Evolutionary conservation across 2,797 vertebrate species (phyloP).

Genomic region (Sitta carolinensis): DNA sequence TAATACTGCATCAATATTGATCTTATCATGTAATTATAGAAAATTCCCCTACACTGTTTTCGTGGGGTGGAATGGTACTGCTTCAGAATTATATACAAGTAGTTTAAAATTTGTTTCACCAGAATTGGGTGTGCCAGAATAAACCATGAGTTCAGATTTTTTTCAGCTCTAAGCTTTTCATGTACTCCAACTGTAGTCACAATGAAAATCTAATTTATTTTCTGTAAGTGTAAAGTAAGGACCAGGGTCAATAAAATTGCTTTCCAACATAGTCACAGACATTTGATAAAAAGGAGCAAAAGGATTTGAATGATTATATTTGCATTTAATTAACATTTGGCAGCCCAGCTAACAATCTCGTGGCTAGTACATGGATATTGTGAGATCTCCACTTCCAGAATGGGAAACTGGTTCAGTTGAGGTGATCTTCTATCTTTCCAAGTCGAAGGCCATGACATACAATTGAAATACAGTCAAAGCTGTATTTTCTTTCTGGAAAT

Average conservation of each 20-base stretch:
- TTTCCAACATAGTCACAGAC: neutral
- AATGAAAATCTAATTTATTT: slow-evolving; percentile 39
- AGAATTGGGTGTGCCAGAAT: neutral
- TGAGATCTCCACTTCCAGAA: neutral
- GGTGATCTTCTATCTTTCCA: neutral
- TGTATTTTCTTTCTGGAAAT: neutral
- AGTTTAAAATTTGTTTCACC: neutral
- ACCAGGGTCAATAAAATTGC: neutral
- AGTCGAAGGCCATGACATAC: neutral
- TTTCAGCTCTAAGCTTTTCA: neutral
- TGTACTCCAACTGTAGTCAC: neutral
- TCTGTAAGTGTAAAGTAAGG: neutral
- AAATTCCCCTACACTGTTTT: neutral
- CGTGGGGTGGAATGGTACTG: neutral
- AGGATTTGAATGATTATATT: neutral
- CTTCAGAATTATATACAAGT: neutral
- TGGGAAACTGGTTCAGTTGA: neutral
- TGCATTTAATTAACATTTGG: slow-evolving; percentile 21
- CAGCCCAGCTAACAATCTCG: neutral
- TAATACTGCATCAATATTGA: slow-evolving; percentile 49
- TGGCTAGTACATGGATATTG: neutral
- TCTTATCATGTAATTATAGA: slow-evolving; percentile 13
- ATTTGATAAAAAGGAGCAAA: neutral
- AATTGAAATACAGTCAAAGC: neutral
- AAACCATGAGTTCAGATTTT: neutral